Percentiles rank a stretch among this genome's conserved stretches.
Evolutionary conservation across 92 coral and sea anemone species (phyloP).

Genomic region (Porites evermanni): DNA sequence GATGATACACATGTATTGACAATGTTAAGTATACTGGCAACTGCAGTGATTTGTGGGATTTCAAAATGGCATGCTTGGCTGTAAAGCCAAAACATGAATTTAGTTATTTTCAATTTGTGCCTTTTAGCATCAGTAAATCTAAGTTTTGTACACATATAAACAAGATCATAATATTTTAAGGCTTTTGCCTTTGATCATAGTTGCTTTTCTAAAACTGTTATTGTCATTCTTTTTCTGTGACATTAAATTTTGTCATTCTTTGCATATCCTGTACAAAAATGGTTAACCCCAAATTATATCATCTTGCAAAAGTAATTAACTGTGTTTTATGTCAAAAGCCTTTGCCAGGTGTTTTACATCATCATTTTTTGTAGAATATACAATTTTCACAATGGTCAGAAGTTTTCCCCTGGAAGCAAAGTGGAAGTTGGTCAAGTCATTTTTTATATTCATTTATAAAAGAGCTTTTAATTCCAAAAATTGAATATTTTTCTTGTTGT

Average conservation of each 20-base stretch:
- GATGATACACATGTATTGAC: too few species aligned
- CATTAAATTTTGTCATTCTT: constrained; percentile 4
- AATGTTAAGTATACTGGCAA: too few species aligned
- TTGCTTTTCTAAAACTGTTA: not conserved
- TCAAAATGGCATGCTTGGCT: not conserved
- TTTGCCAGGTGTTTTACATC: constrained; percentile 8
- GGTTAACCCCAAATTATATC: constrained; percentile 34
- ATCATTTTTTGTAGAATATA: not conserved
- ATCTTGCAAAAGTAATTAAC: constrained; percentile 30
- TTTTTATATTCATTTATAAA: not conserved
- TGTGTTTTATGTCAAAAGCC: not conserved
- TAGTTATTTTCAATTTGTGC: too few species aligned
- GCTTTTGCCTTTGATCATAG: not conserved
- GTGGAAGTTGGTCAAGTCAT: not conserved
- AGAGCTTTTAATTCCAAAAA: not conserved
- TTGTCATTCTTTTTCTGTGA: not conserved
- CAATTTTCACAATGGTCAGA: not conserved
- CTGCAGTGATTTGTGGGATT: not conserved
- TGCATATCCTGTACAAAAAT: constrained; percentile 3
- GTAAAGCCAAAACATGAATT: not conserved
- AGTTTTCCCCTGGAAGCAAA: not conserved
- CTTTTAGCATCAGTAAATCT: too few species aligned
- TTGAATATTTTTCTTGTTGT: not conserved
- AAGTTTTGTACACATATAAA: too few species aligned
- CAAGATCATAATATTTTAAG: not conserved